These are phyloP conservation scores for Coracopsis vasa DNA, from an alignment of 2,113 vertebrate species.

Conservation along the genomic window DNA sequence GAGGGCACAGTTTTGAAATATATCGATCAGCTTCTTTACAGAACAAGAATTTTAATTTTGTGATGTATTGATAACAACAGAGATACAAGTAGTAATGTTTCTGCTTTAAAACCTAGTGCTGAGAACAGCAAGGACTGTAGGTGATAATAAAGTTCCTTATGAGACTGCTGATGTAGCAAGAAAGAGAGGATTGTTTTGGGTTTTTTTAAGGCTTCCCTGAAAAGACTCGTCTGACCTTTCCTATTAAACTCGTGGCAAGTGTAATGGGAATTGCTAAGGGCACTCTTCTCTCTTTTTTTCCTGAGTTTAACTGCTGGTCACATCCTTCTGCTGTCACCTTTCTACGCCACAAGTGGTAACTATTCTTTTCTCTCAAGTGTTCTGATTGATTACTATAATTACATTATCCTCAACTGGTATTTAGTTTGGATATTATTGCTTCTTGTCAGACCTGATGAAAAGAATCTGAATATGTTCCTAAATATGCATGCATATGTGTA, in stretches of 20 bases:
- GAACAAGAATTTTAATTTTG: not conserved
- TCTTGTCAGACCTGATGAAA: not conserved
- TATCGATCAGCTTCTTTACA: not conserved
- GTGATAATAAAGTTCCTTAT: not conserved
- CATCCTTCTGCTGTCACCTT: not conserved
- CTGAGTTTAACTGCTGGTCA: not conserved
- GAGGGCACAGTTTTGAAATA: not conserved
- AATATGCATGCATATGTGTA: not conserved
- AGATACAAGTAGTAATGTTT: not conserved
- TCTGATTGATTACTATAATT: not conserved
- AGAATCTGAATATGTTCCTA: not conserved
- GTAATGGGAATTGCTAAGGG: not conserved
- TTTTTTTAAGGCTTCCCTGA: not conserved
- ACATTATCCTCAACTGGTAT: not conserved
- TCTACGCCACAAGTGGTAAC: not conserved
- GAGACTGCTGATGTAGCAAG: not conserved
- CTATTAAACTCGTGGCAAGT: not conserved
- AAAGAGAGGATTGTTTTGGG: not conserved
- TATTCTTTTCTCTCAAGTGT: not conserved
- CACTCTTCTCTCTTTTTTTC: not conserved
- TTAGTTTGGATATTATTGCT: not conserved
- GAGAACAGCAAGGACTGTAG: not conserved
- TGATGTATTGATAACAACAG: not conserved
- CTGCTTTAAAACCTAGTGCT: not conserved
- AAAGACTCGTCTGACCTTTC: not conserved